Conservation (phyloP, 2,797 vertebrate species). For the Distichodus sexfasciatus region DNA sequence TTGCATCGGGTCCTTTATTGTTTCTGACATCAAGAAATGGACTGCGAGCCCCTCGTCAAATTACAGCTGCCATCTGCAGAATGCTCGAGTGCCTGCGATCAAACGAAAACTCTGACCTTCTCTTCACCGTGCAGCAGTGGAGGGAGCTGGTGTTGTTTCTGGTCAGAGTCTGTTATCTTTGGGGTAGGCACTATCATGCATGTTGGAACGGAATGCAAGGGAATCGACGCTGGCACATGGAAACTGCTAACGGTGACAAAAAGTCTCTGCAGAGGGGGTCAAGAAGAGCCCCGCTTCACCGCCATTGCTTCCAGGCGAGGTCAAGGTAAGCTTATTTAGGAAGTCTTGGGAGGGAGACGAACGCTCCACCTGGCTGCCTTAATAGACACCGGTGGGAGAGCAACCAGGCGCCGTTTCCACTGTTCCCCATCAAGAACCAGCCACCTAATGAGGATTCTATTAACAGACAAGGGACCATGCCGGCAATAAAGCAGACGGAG, state of each 20-base stretch:
- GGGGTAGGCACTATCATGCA: conserved; percentile 8
- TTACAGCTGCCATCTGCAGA: conserved; percentile 59
- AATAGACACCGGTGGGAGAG: conserved; percentile 70
- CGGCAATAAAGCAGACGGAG: conserved; percentile 75
- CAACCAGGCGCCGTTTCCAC: conserved; percentile 50
- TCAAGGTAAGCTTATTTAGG: conserved; percentile 49
- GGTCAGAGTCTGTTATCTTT: conserved; percentile 45
- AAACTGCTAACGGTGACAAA: conserved; percentile 25
- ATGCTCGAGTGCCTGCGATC: conserved; percentile 64
- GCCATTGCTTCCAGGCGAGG: conserved; percentile 11
- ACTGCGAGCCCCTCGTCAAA: conserved; percentile 70
- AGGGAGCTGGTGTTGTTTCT: conserved; percentile 37
- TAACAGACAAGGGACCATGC: conserved; percentile 74
- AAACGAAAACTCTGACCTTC: conserved; percentile 47
- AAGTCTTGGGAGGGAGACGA: conserved; percentile 49
- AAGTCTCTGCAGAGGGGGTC: conserved; percentile 36
- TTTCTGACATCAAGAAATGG: conserved; percentile 67
- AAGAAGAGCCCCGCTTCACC: conserved; percentile 12
- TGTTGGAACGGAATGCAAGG: conserved; percentile 25
- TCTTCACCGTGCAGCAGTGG: background rate
- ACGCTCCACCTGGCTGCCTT: conserved; percentile 43
- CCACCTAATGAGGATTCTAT: conserved; percentile 77
- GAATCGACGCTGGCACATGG: conserved; percentile 33
- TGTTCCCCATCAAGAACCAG: conserved; percentile 65
- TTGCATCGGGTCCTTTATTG: conserved; percentile 62